Conservation (phyloP, 2,888 invertebrate genomes). For the Melanostoma scalare region DNA sequence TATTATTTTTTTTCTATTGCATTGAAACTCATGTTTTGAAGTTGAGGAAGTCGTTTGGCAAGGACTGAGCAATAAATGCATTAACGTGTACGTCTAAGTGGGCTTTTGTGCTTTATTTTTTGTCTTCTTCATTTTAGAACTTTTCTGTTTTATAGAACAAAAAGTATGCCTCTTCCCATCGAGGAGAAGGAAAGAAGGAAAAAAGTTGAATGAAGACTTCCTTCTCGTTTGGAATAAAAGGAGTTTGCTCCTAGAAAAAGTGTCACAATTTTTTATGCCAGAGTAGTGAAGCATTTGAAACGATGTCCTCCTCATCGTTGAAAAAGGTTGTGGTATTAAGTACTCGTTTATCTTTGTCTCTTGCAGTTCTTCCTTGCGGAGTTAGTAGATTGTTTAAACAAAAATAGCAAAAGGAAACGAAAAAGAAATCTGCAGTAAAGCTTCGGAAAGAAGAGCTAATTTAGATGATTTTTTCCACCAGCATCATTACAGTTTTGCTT, state of each 20-base stretch:
- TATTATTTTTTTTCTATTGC: slow-evolving; percentile 12
- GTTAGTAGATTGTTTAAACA: neutral
- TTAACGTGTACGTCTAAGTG: slow-evolving; percentile 53
- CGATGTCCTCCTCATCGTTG: neutral
- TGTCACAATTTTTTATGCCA: neutral
- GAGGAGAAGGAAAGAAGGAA: neutral
- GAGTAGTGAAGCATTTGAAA: slow-evolving; percentile 7
- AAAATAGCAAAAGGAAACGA: neutral
- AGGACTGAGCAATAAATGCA: slow-evolving; percentile 54
- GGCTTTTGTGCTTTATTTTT: slow-evolving; percentile 27
- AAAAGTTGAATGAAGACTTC: slow-evolving; percentile 26
- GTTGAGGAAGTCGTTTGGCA: slow-evolving; percentile 44
- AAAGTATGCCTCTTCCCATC: neutral
- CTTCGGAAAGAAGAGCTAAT: too few species aligned
- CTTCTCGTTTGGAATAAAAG: slow-evolving; percentile 4
- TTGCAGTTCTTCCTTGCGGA: neutral
- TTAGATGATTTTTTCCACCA: too few species aligned
- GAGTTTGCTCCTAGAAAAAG: neutral
- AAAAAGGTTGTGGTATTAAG: slow-evolving; percentile 5
- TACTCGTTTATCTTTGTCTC: slow-evolving; percentile 16
- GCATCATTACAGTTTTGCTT: too few species aligned
- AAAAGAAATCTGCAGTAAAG: neutral
- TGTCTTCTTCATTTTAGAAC: neutral
- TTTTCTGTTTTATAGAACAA: slow-evolving; percentile 16
- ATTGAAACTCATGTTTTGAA: slow-evolving; percentile 29